A percentile compares a stretch with the other conserved stretches of the same genome.
phyloP scores from a whole-genome alignment of 2,888 invertebrate species.

The Nasonia oneida region DNA sequence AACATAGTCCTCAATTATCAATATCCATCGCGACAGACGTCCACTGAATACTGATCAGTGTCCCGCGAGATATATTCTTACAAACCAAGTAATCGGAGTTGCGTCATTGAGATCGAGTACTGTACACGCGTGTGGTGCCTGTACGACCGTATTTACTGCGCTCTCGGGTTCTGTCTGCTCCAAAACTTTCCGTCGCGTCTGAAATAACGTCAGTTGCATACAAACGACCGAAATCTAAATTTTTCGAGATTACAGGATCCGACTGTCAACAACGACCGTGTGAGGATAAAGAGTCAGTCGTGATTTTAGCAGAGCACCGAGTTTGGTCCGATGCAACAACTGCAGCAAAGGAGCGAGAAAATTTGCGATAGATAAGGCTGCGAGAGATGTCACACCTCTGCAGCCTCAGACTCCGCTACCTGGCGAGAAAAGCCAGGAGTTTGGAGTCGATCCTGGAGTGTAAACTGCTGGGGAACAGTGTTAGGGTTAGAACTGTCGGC shows the following conservation, averaged over 20 bases:
- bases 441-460: constrained; percentile 56
- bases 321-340: constrained; percentile 1
- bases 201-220: background rate
- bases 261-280: background rate
- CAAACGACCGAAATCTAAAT: background rate
- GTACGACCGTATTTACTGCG: background rate
- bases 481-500: constrained; percentile 47
- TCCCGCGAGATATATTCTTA: background rate
- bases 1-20: background rate
- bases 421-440: constrained; percentile 53
- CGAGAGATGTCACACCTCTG: constrained; percentile 66
- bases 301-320: constrained; percentile 57
- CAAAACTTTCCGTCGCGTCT: background rate
- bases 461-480: constrained; percentile 42
- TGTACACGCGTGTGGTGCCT: background rate
- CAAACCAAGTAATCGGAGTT: background rate
- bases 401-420: constrained; percentile 61
- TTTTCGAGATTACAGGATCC: background rate
- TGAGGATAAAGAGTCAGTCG: background rate
- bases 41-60: background rate
- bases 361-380: constrained; percentile 2
- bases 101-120: background rate
- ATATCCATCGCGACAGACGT: background rate
- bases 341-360: background rate
- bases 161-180: background rate